phyloP scores from a whole-genome alignment of 2,888 invertebrate species.

The Liopterus haemorrhoidalis region DNA sequence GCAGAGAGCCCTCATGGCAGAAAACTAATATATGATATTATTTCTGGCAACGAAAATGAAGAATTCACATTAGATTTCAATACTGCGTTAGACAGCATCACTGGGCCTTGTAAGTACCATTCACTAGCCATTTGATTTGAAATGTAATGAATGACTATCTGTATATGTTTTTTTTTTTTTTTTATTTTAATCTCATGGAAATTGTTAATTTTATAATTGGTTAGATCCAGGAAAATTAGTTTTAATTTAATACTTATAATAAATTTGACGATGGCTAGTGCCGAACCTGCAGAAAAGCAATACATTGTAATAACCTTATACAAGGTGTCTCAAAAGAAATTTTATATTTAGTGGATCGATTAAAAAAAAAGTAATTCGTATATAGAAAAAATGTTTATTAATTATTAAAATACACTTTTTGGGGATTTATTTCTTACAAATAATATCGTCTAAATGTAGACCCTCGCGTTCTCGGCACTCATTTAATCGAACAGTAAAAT shows the following conservation, averaged over 20 bases:
- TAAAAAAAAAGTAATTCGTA: no score
- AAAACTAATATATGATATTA: constrained; percentile 88
- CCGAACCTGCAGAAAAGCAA: no score
- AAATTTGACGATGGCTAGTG: background rate
- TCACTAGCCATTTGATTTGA: no score
- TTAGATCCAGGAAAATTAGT: constrained; percentile 21
- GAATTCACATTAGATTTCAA: constrained; percentile 90
- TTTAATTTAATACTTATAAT: background rate
- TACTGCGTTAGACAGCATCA: constrained; percentile 80
- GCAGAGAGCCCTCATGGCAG: constrained; percentile 81
- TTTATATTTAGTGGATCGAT: no score
- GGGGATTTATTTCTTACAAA: no score
- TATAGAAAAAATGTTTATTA: no score
- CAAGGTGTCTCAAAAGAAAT: no score
- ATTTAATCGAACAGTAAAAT: no score
- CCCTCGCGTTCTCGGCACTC: no score
- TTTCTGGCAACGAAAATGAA: constrained; percentile 71
- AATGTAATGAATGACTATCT: no score
- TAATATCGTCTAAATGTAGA: no score
- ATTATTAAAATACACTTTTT: no score
- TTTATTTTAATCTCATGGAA: constrained; percentile 14
- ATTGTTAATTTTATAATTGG: constrained; percentile 11
- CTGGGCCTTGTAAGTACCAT: constrained; percentile 88
- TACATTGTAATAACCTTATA: constrained; percentile 19
- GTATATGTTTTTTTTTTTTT: constrained; percentile 38